These are phyloP conservation scores for Philonicus albiceps DNA, from an alignment of 2,888 invertebrate genomes.

Conservation along the genomic window DNA sequence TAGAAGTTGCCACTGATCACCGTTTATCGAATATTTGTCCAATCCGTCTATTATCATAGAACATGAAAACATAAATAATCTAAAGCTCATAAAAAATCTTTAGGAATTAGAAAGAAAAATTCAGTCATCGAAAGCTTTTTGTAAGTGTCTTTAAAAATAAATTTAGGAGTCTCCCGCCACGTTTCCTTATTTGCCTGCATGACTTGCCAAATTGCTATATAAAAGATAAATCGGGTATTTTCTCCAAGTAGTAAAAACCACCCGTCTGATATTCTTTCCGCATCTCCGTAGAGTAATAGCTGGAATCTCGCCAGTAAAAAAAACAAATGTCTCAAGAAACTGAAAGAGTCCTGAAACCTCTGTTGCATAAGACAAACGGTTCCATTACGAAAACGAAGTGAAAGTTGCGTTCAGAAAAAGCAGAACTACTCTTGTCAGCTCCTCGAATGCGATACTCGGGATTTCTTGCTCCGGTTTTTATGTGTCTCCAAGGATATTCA, in stretches of 20 bases:
- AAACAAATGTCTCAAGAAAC: background rate
- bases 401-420: background rate
- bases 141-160: background rate
- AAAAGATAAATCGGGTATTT: background rate
- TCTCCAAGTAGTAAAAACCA: background rate
- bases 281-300: background rate
- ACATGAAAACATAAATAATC: background rate
- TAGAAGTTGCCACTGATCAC: too few species aligned
- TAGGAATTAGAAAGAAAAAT: background rate
- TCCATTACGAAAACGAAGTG: background rate
- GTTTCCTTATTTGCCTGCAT: background rate
- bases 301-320: background rate
- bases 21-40: background rate
- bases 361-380: background rate
- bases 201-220: background rate
- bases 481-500: background rate
- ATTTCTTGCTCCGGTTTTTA: background rate
- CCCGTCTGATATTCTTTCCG: background rate
- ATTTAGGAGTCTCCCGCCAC: background rate
- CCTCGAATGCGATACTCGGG: background rate
- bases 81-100: background rate
- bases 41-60: background rate
- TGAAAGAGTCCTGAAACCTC: background rate
- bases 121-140: background rate
- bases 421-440: background rate